Conservation (phyloP, 2,113 vertebrate genomes). For the Pteruthius melanotis region DNA sequence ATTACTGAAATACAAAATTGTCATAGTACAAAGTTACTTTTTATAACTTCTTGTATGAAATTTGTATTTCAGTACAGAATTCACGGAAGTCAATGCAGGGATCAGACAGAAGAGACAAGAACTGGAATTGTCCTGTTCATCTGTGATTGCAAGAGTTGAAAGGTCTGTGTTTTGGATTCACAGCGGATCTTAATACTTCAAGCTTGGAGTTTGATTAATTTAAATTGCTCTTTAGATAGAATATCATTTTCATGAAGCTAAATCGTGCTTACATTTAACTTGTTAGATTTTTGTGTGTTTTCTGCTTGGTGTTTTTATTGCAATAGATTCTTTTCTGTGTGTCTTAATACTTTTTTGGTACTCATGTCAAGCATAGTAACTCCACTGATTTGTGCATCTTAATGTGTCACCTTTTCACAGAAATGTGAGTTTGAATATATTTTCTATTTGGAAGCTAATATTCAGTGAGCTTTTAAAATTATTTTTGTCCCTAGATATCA, state of each 20-base stretch:
- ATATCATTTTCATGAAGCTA: neutral
- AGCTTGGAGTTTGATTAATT: neutral
- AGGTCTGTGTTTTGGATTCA: constrained; percentile 53
- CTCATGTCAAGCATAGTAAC: neutral
- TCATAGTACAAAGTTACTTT: neutral
- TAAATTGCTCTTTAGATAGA: neutral
- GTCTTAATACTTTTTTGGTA: neutral
- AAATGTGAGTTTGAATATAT: neutral
- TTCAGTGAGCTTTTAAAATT: neutral
- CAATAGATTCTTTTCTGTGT: neutral
- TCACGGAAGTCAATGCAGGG: constrained; percentile 70
- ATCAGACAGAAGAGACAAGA: constrained; percentile 77
- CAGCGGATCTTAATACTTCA: neutral
- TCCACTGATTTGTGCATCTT: neutral
- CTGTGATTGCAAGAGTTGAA: constrained; percentile 67
- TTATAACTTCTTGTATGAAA: neutral
- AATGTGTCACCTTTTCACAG: neutral
- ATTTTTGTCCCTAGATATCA: neutral
- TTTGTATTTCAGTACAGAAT: constrained; percentile 79
- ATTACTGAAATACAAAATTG: neutral
- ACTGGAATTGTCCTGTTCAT: constrained; percentile 79
- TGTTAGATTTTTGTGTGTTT: neutral
- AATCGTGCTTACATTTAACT: neutral
- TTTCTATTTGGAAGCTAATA: neutral
- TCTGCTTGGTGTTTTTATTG: neutral